Evolutionary conservation across 2,113 vertebrate genomes (phyloP).

Genomic region (Dicentrarchus labrax): DNA sequence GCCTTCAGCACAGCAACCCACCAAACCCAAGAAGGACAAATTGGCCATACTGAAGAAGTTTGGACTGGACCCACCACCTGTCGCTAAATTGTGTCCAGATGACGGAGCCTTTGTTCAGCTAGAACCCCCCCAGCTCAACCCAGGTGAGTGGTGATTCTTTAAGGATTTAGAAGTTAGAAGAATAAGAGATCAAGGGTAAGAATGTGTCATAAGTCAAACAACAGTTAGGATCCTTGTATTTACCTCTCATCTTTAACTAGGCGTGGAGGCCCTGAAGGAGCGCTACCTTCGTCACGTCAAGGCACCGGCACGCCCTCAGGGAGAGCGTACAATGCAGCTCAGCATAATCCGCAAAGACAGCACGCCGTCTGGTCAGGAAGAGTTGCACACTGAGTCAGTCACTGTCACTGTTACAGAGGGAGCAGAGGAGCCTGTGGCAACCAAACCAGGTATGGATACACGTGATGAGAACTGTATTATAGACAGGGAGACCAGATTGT

Average conservation of each 20-base stretch:
- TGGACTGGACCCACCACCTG: constrained; percentile 90
- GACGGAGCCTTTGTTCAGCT: constrained; percentile 91
- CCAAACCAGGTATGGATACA: constrained; percentile 89
- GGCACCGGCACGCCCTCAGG: constrained; percentile 69
- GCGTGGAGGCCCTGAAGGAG: constrained; percentile 91
- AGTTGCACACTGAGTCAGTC: constrained; percentile 87
- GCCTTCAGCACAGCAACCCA: neutral
- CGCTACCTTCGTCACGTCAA: constrained; percentile 92
- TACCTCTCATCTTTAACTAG: constrained; percentile 72
- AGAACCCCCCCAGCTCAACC: constrained; percentile 87
- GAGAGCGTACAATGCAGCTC: constrained; percentile 85
- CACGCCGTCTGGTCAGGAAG: constrained; percentile 87
- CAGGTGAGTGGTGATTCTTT: constrained; percentile 79
- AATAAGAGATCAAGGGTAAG: neutral
- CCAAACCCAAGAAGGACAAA: constrained; percentile 86
- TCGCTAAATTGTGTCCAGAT: constrained; percentile 88
- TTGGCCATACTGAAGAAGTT: constrained; percentile 89
- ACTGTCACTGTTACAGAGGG: constrained; percentile 87
- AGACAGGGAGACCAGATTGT: too few relatives aligned
- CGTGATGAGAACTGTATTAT: neutral
- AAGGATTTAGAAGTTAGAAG: neutral
- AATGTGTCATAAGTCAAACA: neutral
- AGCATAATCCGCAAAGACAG: constrained; percentile 90
- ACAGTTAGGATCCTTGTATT: neutral
- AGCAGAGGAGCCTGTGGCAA: constrained; percentile 75